These are phyloP conservation scores for Australoheros facetus DNA, from an alignment of 2,797 vertebrate genomes.

Conservation along the genomic window DNA sequence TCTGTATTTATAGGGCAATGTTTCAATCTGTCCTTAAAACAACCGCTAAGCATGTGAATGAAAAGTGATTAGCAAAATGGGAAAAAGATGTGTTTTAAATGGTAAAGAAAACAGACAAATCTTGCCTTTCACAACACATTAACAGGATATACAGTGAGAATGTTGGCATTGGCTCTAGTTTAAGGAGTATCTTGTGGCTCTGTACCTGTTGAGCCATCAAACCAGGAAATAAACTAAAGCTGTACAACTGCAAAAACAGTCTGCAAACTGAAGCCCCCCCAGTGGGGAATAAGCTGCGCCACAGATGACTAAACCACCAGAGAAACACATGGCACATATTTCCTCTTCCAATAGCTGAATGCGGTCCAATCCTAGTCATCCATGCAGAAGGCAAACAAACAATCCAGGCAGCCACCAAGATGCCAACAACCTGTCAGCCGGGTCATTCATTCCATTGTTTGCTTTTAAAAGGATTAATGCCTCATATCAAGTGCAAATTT, in stretches of 20 bases:
- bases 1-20: too few relatives aligned
- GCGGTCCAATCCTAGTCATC: slow-evolving; percentile 1
- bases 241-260: neutral
- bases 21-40: neutral
- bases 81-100: neutral
- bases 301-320: neutral
- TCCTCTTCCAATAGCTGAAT: slow-evolving; percentile 2
- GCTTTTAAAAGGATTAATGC: neutral
- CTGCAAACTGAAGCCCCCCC: neutral
- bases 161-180: neutral
- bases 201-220: neutral
- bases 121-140: neutral
- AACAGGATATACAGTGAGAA: neutral
- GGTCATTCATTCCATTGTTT: neutral
- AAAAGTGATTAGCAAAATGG: neutral
- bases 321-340: neutral
- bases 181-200: neutral
- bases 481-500: slow-evolving; percentile 2
- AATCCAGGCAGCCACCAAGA: neutral
- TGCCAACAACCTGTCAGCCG: slow-evolving; percentile 16
- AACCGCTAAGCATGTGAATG: neutral
- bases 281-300: neutral
- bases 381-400: slow-evolving; percentile 24
- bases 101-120: neutral
- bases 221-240: neutral